Percentiles rank a stretch among this genome's conserved stretches.
Conservation (phyloP, 2,113 vertebrate species). For the Scophthalmus maximus region DNA sequence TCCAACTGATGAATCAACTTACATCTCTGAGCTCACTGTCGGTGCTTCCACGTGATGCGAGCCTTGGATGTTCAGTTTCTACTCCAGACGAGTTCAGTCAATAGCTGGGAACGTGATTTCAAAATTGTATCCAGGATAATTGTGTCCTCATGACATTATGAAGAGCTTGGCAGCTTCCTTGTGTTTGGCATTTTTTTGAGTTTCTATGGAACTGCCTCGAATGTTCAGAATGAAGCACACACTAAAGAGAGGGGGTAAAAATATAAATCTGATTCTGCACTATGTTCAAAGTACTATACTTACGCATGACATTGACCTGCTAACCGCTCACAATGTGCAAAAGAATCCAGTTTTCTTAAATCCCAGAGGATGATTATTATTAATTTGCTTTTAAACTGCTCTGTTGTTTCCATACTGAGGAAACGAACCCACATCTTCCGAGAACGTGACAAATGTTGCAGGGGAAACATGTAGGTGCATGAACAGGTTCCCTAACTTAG, state of each 20-base stretch:
- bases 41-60: not conserved
- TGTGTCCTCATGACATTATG: not conserved
- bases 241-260: not conserved
- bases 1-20: not conserved
- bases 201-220: slow-evolving; percentile 20
- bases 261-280: not conserved
- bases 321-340: not conserved
- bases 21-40: not conserved
- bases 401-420: no score
- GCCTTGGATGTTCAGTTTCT: not conserved
- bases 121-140: not conserved
- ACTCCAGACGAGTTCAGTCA: no score
- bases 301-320: not conserved
- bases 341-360: no score
- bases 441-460: slow-evolving; percentile 6
- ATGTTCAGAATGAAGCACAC: slow-evolving; percentile 30
- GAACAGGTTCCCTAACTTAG: not conserved
- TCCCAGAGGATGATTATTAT: not conserved
- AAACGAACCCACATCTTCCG: not conserved
- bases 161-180: not conserved
- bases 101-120: not conserved
- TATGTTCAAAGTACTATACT: no score
- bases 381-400: not conserved
- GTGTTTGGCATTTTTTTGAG: not conserved
- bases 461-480: not conserved